phyloP scores from a whole-genome alignment of 2,797 vertebrate genomes.

The Heterohyrax brucei region DNA sequence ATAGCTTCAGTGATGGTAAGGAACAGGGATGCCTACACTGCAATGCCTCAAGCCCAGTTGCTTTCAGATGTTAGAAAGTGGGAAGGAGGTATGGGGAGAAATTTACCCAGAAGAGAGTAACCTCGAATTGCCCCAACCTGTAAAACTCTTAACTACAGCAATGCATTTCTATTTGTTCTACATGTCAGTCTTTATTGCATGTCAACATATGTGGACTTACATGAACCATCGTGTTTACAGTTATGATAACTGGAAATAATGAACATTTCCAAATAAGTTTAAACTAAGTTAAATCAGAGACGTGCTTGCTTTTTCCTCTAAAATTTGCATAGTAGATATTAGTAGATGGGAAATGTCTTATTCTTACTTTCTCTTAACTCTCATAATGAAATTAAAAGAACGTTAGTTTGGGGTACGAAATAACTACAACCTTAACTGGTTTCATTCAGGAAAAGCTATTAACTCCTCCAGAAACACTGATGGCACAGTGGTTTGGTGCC shows the following conservation, averaged over 20 bases:
- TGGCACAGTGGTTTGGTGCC: too few species aligned
- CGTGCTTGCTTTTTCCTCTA: not conserved
- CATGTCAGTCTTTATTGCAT: not conserved
- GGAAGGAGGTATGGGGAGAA: not conserved
- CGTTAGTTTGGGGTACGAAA: not conserved
- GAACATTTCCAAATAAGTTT: not conserved
- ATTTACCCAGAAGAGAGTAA: not conserved
- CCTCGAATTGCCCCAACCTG: not conserved
- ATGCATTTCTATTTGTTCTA: not conserved
- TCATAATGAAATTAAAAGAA: not conserved
- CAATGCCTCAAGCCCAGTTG: not conserved
- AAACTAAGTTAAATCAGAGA: constrained; percentile 4
- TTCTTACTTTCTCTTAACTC: not conserved
- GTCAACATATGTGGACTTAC: not conserved
- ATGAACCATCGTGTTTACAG: not conserved
- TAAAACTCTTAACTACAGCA: not conserved
- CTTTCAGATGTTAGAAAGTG: constrained; percentile 42
- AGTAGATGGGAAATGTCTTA: constrained; percentile 29
- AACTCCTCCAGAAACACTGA: not conserved
- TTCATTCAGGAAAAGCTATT: not conserved
- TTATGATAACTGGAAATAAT: not conserved
- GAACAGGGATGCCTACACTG: not conserved
- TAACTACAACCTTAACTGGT: not conserved
- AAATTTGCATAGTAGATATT: not conserved
- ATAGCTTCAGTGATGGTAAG: not conserved